These are phyloP conservation scores for Pocillopora damicornis DNA, from an alignment of 64 coral and sea anemone genomes.

Conservation along the genomic window DNA sequence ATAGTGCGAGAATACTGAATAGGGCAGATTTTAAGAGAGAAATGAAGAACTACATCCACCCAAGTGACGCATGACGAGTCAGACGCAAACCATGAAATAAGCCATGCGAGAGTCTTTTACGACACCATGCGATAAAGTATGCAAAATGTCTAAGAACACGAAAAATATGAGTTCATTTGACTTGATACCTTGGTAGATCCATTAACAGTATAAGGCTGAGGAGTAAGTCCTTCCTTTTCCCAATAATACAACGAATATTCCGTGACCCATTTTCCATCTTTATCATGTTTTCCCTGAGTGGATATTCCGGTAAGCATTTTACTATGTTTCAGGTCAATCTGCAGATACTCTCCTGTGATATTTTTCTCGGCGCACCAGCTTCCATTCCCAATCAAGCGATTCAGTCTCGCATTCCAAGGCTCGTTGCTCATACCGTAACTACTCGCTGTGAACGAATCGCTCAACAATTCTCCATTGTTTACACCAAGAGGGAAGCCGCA, in stretches of 20 bases:
- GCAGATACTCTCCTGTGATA: background rate
- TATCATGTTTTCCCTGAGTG: conserved; percentile 22
- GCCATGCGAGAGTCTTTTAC: too few species aligned
- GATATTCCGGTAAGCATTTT: conserved; percentile 11
- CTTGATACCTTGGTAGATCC: background rate
- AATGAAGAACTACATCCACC: too few species aligned
- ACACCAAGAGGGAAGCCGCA: conserved; percentile 35
- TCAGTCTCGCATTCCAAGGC: conserved; percentile 29
- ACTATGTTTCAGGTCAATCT: background rate
- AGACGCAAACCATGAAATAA: too few species aligned
- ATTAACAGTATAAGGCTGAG: background rate
- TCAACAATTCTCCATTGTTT: background rate
- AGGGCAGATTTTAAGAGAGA: too few species aligned
- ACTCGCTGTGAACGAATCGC: background rate
- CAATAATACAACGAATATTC: conserved; percentile 45
- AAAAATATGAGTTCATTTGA: background rate
- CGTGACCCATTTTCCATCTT: conserved; percentile 54
- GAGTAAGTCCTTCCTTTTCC: background rate
- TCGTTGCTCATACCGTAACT: background rate
- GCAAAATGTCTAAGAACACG: too few species aligned
- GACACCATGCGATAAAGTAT: too few species aligned
- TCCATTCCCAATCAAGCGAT: conserved; percentile 3
- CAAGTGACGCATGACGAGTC: too few species aligned
- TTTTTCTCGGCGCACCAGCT: background rate
- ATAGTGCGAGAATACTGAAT: too few species aligned